phyloP scores from a whole-genome alignment of 2,797 vertebrate species.

The Aulostomus chinensis region DNA sequence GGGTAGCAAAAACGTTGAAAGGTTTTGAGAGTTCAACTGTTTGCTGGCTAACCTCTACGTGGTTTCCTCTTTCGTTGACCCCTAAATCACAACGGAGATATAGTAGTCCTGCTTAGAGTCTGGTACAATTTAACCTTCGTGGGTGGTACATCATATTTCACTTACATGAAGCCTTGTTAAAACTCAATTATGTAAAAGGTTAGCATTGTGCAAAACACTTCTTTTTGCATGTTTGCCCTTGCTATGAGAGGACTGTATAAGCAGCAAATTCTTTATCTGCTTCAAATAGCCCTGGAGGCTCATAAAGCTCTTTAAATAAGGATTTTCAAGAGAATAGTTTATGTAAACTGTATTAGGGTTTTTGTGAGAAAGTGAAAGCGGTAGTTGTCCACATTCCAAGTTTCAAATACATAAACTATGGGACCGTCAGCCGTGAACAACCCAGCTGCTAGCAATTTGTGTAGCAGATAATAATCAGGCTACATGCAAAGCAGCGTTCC shows the following conservation, averaged over 20 bases:
- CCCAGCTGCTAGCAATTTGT: slow-evolving; percentile 94
- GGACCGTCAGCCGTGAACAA: slow-evolving; percentile 83
- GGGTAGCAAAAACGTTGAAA: slow-evolving; percentile 20
- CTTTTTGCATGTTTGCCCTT: slow-evolving; percentile 41
- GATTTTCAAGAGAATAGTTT: slow-evolving; percentile 79
- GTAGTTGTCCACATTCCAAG: slow-evolving; percentile 92
- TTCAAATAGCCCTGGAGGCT: slow-evolving; percentile 56
- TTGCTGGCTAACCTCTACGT: slow-evolving; percentile 68
- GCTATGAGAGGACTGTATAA: slow-evolving; percentile 49
- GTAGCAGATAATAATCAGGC: slow-evolving; percentile 89
- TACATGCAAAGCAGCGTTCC: slow-evolving; percentile 86
- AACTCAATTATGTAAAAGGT: slow-evolving; percentile 59
- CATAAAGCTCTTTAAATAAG: slow-evolving; percentile 67
- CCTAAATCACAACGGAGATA: slow-evolving; percentile 63
- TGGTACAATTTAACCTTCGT: slow-evolving; percentile 69
- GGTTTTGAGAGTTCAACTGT: slow-evolving; percentile 42
- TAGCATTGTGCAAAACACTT: slow-evolving; percentile 28
- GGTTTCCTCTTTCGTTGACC: slow-evolving; percentile 73
- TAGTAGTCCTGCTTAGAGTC: slow-evolving; percentile 53
- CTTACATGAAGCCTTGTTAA: slow-evolving; percentile 56
- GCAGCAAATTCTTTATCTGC: slow-evolving; percentile 46
- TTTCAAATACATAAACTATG: slow-evolving; percentile 91
- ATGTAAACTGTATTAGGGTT: slow-evolving; percentile 75
- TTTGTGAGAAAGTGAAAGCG: slow-evolving; percentile 88
- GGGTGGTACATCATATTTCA: slow-evolving; percentile 62